Base-by-base conservation (phyloP, 2,797 vertebrate species). In the Acanthopagrus latus region DNA sequence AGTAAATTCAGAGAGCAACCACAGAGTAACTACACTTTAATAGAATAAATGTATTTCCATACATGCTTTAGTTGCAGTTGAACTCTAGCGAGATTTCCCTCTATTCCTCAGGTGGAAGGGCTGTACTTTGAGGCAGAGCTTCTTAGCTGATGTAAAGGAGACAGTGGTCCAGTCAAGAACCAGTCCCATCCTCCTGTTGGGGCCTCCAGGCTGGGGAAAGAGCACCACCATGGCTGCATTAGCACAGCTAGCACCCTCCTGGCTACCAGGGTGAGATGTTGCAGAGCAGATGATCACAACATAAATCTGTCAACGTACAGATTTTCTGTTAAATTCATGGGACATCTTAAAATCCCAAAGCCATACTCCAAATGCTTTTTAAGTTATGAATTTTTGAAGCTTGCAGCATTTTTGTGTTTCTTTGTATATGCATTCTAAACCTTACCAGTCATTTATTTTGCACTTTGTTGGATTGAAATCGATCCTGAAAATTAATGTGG, bases 171-270 rank as follows among this genome's bases (percentile, higher is more conserved):
- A 67, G 65, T 78, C 79, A 8, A 57, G 72, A 23, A 81, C 62
- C 78, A 92, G 79, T 44, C 58, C 86, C 4, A 38, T 90, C 70
- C 78, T 95, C 29, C 57, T 95, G 38, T 64, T 93, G 56, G 94
- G 93, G 29, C 86, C 91, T 13, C 77, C 88, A n/a, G 93, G 93
- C 50, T 92, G 78, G 50, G 94, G 94, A 21, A 95, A 95, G 86
- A 95, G 91, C 83, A 79, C 83, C 17, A 73, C 86, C 27, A 84
- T 92, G 72, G 95, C 95, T 50, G 90, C 89, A 63, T 64, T 89
- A 33, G 90, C 93, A 33, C 82, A 89, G 29, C 74, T 90, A 25
- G 87, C 91, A 52, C 82, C 90, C 21, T 73, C 82, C 2, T 94
- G 94, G 93, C 82, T 94, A 20, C 46, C 84, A 33, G 86, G 94